Conservation (phyloP, 2,888 invertebrate genomes). For the Dendrolimus pini region DNA sequence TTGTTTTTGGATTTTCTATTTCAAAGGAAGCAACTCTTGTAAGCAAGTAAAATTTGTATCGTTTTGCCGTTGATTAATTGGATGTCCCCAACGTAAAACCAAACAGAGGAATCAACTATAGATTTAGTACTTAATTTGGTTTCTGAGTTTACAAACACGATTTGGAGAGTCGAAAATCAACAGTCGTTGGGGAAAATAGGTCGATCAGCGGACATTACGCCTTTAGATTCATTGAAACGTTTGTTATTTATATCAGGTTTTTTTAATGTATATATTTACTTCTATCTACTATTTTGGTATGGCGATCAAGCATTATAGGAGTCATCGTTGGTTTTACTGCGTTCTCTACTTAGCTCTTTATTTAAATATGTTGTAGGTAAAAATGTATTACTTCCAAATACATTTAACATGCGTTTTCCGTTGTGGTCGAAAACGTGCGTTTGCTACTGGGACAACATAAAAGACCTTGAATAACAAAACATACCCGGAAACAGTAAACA, state of each 20-base stretch:
- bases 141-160: neutral
- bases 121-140: neutral
- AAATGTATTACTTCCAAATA: neutral
- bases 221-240: too few species aligned
- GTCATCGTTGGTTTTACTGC: too few species aligned
- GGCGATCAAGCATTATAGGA: neutral
- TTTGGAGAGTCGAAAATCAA: neutral
- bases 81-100: neutral
- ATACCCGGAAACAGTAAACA: neutral
- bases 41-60: neutral
- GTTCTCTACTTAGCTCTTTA: too few species aligned
- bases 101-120: neutral
- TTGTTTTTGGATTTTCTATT: too few species aligned
- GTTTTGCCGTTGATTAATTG: neutral
- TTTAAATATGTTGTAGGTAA: too few species aligned
- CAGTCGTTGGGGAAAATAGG: neutral
- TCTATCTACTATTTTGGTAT: neutral
- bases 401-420: neutral
- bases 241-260: too few species aligned
- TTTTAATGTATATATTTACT: too few species aligned
- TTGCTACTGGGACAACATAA: neutral
- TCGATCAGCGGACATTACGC: neutral
- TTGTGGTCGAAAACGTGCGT: neutral
- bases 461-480: neutral
- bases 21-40: too few species aligned